A percentile compares a stretch with the other conserved stretches of the same genome.
Evolutionary conservation across 2,113 vertebrate genomes (phyloP).

Genomic region (Numida meleagris): DNA sequence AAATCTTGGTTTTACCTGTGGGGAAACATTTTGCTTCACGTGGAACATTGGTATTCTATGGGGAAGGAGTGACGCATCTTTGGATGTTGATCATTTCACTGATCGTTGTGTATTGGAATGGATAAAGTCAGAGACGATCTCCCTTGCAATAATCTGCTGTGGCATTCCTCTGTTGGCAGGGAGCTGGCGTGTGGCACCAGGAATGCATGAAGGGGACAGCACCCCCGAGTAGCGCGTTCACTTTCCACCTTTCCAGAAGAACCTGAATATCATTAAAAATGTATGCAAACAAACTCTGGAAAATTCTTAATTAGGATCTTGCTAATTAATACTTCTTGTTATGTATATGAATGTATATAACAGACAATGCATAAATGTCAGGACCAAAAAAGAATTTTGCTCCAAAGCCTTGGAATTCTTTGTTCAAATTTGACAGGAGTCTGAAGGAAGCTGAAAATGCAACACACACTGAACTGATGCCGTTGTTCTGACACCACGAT

Average conservation of each 20-base stretch:
- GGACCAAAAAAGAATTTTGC: background rate
- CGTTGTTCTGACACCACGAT: background rate
- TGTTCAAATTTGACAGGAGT: background rate
- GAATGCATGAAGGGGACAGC: background rate
- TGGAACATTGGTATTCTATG: background rate
- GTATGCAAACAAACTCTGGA: background rate
- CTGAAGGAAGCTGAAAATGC: background rate
- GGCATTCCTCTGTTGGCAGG: background rate
- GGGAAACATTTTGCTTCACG: background rate
- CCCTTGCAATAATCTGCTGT: background rate
- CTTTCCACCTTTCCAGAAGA: background rate
- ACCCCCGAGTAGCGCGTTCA: background rate
- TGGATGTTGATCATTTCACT: background rate
- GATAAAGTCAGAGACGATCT: background rate
- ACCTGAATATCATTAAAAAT: background rate
- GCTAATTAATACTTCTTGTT: background rate
- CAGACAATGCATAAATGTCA: background rate
- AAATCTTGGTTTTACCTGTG: background rate
- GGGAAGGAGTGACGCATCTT: background rate
- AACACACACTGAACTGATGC: background rate
- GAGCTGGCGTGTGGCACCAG: background rate
- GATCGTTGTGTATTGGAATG: background rate
- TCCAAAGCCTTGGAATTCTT: background rate
- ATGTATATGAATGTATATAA: background rate
- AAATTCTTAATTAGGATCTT: background rate